Evolutionary conservation across 2,888 invertebrate genomes (phyloP), one percentile per base, ranked within the genome.

Genomic region (Tinea semifulvella): DNA sequence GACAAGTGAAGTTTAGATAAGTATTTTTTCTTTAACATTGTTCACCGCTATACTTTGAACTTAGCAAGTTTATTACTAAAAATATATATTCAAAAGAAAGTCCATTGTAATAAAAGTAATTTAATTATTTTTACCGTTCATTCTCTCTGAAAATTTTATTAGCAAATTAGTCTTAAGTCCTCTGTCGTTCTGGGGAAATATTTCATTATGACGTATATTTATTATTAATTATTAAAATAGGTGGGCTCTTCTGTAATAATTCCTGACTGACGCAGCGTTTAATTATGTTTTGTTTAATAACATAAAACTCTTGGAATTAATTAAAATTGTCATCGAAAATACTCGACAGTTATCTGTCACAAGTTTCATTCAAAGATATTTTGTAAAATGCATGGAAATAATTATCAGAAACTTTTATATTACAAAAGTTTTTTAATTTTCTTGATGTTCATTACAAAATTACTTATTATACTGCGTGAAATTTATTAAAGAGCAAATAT

Each of bases 81-180:
- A 46, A 48, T 48, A 49, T 43, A 48, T 48, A 47, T 52, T 50
- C 49, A 47, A 31, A 47, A 48, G 48, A 36, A 51, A 53, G 50
- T 51, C 47, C 22, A 42, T 51, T 52, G 48, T 49, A 52, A 52
- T 52, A 45, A 50, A 44, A 47, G 45, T 46, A 48, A 52, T 52
- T 51, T 49, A 50, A 52, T 50, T 50, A 52, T 43, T 36, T 31
- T 47, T 25, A 11, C 47, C 46, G 28, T 40, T 40, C 40, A 40
- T 19, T 35, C 36, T 39, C 25, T 31, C 26, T 39, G 40, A 14
- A 18, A 14, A 40, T 14, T 19, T 28, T 18, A 45, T 45, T 25
- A 14, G 35, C 27, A 44, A 47, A 44, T 47, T 44, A 42, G 42
- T 44, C 40, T 40, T 40, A 22, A 22, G 36, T 36, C 36, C 13